phyloP scores from a whole-genome alignment of 1,140 invertebrate species.

The Marisa cornuarietis region DNA sequence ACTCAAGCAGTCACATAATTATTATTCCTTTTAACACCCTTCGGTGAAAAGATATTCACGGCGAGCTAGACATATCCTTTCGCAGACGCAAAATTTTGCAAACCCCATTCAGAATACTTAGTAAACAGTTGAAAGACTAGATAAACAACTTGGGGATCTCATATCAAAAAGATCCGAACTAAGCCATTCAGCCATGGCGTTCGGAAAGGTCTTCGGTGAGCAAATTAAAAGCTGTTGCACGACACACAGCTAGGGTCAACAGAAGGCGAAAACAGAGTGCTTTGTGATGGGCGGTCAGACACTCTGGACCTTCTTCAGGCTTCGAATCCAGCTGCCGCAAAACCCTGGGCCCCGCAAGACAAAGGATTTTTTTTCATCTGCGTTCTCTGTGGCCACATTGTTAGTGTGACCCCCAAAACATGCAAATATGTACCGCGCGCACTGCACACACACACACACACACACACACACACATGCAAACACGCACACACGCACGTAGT shows the following conservation, averaged over 20 bases:
- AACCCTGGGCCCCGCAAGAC: not conserved
- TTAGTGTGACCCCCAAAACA: not conserved
- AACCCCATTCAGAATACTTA: not conserved
- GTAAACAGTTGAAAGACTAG: too few species aligned
- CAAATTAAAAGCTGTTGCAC: not conserved
- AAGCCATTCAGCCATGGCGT: not conserved
- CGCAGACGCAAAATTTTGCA: not conserved
- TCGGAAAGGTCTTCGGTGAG: too few species aligned
- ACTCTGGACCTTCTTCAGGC: not conserved
- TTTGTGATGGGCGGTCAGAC: not conserved
- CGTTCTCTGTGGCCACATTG: not conserved
- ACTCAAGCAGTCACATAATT: too few species aligned
- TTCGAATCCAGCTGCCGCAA: not conserved
- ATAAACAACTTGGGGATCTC: not conserved
- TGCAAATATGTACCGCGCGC: not conserved
- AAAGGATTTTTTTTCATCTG: not conserved
- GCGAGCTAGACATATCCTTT: too few species aligned
- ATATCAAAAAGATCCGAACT: not conserved
- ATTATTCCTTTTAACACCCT: too few species aligned
- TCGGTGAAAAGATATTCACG: too few species aligned
- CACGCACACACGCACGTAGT: constrained; percentile 5
- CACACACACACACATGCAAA: constrained; percentile 7
- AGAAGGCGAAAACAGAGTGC: not conserved
- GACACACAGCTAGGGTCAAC: not conserved
- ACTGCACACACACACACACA: not conserved